Evolutionary conservation across 2,888 invertebrate genomes (phyloP).

Genomic region (Drosophila macrospina): DNA sequence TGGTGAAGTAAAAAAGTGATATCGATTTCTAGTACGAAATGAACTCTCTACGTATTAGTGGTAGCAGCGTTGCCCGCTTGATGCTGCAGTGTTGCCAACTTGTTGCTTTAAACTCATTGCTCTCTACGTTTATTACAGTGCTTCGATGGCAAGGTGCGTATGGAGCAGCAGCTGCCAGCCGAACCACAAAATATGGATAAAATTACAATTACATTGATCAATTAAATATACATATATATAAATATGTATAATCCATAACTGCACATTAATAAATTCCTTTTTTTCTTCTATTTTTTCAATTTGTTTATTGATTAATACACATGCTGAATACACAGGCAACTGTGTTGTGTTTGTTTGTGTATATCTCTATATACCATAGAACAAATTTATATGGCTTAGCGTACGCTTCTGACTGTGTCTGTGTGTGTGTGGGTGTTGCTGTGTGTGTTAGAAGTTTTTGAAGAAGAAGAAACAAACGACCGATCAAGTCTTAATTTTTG

Average conservation of each 20-base stretch:
- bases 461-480: conserved; percentile 52
- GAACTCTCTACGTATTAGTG: too few species aligned
- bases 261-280: background rate
- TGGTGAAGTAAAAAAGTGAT: too few species aligned
- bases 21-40: too few species aligned
- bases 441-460: conserved; percentile 3
- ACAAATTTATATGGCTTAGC: conserved; percentile 19
- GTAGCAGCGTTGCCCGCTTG: too few species aligned
- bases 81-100: background rate
- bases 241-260: background rate
- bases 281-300: conserved; percentile 22
- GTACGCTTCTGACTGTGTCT: background rate
- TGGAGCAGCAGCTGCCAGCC: conserved; percentile 1
- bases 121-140: conserved; percentile 14
- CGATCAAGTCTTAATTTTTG: conserved; percentile 10
- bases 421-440: conserved; percentile 17
- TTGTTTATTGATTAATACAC: conserved; percentile 53
- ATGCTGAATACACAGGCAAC: conserved; percentile 35
- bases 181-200: background rate
- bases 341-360: conserved; percentile 21
- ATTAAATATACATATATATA: background rate
- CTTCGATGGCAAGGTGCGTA: conserved; percentile 23
- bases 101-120: background rate
- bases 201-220: conserved; percentile 9
- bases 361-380: conserved; percentile 28